These are phyloP conservation scores for Limonius californicus DNA, from an alignment of 1,140 invertebrate genomes.

Conservation along the genomic window DNA sequence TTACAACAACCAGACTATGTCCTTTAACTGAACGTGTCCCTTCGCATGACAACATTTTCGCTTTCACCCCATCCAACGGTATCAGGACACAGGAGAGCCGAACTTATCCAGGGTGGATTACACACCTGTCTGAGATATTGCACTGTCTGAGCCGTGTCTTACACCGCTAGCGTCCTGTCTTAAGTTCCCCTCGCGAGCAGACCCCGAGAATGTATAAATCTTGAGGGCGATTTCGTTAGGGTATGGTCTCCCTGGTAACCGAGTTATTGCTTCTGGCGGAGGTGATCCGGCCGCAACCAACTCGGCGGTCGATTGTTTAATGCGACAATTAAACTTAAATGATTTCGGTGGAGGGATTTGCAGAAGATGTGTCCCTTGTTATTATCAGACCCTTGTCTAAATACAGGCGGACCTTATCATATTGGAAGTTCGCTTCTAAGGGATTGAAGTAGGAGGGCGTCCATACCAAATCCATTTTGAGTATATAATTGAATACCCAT, in stretches of 20 bases:
- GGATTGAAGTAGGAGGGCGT: no score
- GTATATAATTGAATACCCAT: no score
- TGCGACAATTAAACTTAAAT: conserved; percentile 5
- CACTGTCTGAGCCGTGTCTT: conserved; percentile 1
- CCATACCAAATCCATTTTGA: no score
- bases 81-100: no score
- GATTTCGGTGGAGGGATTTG: background rate
- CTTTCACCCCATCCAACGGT: no score
- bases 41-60: no score
- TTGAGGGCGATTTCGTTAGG: conserved; percentile 5
- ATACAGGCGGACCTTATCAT: no score
- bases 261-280: background rate
- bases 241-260: conserved; percentile 8
- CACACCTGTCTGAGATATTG: conserved; percentile 11
- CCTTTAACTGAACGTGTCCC: no score
- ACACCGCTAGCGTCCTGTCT: background rate
- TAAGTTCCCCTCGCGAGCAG: background rate
- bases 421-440: no score
- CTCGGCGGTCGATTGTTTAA: background rate
- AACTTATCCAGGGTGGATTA: conserved; percentile 1
- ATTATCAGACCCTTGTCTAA: no score
- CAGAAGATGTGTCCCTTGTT: background rate
- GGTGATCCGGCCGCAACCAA: background rate
- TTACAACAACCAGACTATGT: no score
- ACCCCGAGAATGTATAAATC: conserved; percentile 12